Base-by-base conservation (phyloP, 2,113 vertebrate species). In the Tetrax tetrax region DNA sequence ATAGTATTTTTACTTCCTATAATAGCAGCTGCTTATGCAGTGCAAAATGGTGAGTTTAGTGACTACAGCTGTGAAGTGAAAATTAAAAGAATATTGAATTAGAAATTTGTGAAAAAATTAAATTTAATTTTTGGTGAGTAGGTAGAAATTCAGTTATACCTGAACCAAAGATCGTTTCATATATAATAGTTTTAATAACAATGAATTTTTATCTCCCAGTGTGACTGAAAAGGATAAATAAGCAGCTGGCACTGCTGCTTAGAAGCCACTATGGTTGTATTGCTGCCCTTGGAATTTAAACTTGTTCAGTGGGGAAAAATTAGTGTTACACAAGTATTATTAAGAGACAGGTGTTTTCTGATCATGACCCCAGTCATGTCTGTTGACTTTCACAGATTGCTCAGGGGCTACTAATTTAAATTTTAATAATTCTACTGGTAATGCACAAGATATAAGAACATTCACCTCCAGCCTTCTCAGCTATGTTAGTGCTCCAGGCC, bases 11-110 rank as follows among this genome's bases (percentile, higher is more conserved):
- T 93, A 23, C 57, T 96, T 96, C n/a, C 78, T 84, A 21, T 94
- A 95, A 94, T 90, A 97, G 75, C 78, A 96, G 72, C 76, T 97
- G 96, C 75, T 82, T 93, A 69, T 92, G 69, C 74, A 86, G 69
- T 82, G 77, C 90, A 90, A 82, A 97, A 84, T 90, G 45, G 25
- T 83, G 80, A 92, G 41, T 95, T 86, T 90, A 75, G 85, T 79
- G 80, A 95, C 79, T 80, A 51, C 45, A 92, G 25, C 88, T 96
- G 95, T 94, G 90, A 95, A 95, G 68, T 80, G 66, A 92, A 88
- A 92, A 95, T 95, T 93, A 89, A 95, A 78, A 61, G 72, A 93
- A 47, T 76, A 33, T 88, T 90, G 56, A 81, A 96, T 63, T 70
- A 64, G 48, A 37, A 74, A 65, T 41, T 6, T 14, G 12, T 50